Base-by-base conservation (phyloP, 2,797 vertebrate species). In the Malacoctenus gilli region DNA sequence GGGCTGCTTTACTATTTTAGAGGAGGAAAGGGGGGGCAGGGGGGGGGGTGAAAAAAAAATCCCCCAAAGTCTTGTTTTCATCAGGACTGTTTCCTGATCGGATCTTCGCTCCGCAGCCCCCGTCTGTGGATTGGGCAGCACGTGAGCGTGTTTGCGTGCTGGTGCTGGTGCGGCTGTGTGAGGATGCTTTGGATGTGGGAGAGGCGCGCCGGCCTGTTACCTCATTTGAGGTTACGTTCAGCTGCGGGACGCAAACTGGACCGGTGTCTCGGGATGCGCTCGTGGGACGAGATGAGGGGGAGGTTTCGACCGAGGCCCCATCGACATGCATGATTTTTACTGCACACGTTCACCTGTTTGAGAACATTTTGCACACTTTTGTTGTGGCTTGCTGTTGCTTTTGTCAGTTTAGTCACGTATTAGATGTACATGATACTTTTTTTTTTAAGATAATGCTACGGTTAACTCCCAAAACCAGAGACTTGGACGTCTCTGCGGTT, bases 1-100 rank as follows among this genome's bases (percentile, higher is more conserved):
- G 36, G 52, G 49, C 61, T 72, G 48, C 76, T 73, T 79, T 74
- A 71, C 63, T 67, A 25, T 68, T 65, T 52, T 55, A 43, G 50
- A 25, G n/a, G n/a, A n/a, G n/a, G n/a, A n/a, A n/a, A n/a, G n/a
- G n/a, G n/a, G n/a, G n/a, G n/a, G n/a, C n/a, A 28, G 25, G 5
- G 4, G 25, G 25, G 25, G 25, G 25, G 2, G 4, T n/a, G 51
- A 14, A 28, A 56, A 35, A 56, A 46, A 67, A 72, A 57, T 61
- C 67, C 73, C 61, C 65, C 61, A 64, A 77, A 52, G 74, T 77
- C 75, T 82, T 80, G 67, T 80, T 85, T 82, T 79, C 51, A 79
- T 71, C 49, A 34, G 18, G 23, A 39, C 47, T 47, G 61, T 73
- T 81, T 84, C 68, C 70, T 75, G 67, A 59, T 73, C 15, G 23